phyloP scores from a whole-genome alignment of 1,140 invertebrate genomes.

The Lepidurus packardi region DNA sequence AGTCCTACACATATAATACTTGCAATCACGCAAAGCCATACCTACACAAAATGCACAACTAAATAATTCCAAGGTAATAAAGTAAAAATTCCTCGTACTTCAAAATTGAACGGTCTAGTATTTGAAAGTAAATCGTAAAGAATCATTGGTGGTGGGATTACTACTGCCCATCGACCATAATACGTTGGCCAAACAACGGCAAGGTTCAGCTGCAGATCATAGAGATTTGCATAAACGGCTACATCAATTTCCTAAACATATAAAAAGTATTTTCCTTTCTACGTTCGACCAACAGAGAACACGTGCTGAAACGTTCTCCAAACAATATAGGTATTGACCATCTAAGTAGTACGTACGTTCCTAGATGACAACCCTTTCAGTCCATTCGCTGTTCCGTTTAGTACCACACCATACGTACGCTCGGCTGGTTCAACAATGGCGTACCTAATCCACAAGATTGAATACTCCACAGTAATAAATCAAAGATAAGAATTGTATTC shows the following conservation, averaged over 20 bases:
- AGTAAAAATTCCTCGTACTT: background rate
- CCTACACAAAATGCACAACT: background rate
- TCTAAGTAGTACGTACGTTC: background rate
- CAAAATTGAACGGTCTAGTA: background rate
- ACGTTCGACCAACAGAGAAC: no score
- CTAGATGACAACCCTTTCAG: background rate
- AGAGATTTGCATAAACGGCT: background rate
- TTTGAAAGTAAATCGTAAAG: background rate
- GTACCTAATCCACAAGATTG: background rate
- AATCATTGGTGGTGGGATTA: background rate
- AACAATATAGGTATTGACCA: background rate
- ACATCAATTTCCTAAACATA: background rate
- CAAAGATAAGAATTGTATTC: background rate
- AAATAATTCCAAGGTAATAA: background rate
- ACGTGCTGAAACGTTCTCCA: no score
- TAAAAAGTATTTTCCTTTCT: background rate
- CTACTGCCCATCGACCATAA: background rate
- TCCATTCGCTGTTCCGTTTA: background rate
- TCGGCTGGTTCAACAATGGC: background rate
- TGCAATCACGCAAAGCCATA: constrained; percentile 1
- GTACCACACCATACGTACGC: background rate
- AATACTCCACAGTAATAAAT: background rate
- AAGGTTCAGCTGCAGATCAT: background rate
- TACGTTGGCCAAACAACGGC: background rate
- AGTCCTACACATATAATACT: background rate